Base-by-base conservation (phyloP, 2,797 vertebrate species). In the Argentina silus region DNA sequence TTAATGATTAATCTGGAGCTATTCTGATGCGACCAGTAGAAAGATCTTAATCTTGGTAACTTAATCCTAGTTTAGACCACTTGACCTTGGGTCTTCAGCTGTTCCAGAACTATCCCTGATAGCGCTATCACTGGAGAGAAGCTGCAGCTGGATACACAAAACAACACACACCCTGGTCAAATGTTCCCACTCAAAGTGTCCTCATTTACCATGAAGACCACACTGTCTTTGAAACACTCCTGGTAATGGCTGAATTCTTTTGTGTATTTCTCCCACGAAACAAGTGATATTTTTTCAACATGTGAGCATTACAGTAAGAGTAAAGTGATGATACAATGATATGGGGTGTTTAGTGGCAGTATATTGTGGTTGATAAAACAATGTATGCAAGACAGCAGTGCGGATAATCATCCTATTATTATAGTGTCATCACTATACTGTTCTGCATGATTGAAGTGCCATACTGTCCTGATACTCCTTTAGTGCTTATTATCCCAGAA, bases 401-500 rank as follows among this genome's bases (percentile, higher is more conserved):
- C n/a, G n/a, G n/a, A n/a, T n/a, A n/a, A n/a, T n/a, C n/a, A n/a
- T n/a, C n/a, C n/a, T n/a, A n/a, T n/a, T n/a, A n/a, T n/a, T n/a
- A n/a, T n/a, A n/a, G n/a, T n/a, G n/a, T n/a, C n/a, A n/a, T n/a
- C n/a, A n/a, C n/a, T n/a, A n/a, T n/a, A n/a, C n/a, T n/a, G n/a
- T n/a, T 17, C 14, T 15, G 36, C 15, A 67, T 71, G 70, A 74
- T 76, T 78, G 12, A 60, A 36, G 11, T 50, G 12, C 12, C 71
- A 74, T 60, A 0, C 23, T 75, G 6, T 68, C 67, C 72, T 6
- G 7, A 17, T 23, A 6, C 21, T 74, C 81, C 76, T 72, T 69
- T 76, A 75, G 72, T 63, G 64, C 66, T 65, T 77, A 87, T 85
- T 82, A 85, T 86, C 64, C 75, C 75, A 72, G 68, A 74, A 79